These are phyloP conservation scores for Arothron firmamentum DNA, from an alignment of 2,113 vertebrate species.

Conservation along the genomic window DNA sequence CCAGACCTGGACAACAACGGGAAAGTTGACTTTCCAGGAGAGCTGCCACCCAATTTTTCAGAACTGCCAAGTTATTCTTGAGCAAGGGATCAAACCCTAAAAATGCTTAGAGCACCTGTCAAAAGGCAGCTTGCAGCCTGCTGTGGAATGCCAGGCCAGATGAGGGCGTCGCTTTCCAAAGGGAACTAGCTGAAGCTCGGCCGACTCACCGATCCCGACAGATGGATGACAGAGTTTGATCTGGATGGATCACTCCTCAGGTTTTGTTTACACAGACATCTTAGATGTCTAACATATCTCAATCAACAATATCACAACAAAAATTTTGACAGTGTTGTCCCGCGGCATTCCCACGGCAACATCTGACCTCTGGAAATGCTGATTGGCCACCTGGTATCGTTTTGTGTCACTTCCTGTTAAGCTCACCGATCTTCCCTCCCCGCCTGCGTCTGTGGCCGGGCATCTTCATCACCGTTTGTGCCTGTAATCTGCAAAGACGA, in stretches of 20 bases:
- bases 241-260: neutral
- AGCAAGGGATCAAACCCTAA: too few relatives aligned
- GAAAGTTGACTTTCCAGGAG: too few relatives aligned
- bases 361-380: constrained; percentile 45
- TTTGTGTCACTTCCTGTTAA: constrained; percentile 69
- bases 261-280: constrained; percentile 11
- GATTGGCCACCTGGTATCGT: constrained; percentile 69
- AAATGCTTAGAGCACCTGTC: too few relatives aligned
- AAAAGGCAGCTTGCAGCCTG: too few relatives aligned
- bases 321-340: constrained; percentile 30
- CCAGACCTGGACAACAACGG: too few relatives aligned
- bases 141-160: too few relatives aligned
- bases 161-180: too few relatives aligned
- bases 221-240: too few relatives aligned
- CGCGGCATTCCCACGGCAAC: constrained; percentile 57
- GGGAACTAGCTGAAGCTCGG: too few relatives aligned
- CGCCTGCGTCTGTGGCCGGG: constrained; percentile 54
- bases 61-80: neutral
- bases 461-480: constrained; percentile 48
- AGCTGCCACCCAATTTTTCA: too few relatives aligned
- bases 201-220: too few relatives aligned
- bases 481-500: constrained; percentile 60
- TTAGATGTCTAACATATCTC: constrained; percentile 15
- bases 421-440: constrained; percentile 53
- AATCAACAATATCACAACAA: constrained; percentile 11